Evolutionary conservation across 2,113 vertebrate genomes (phyloP).

Genomic region (Synodontis membranacea): DNA sequence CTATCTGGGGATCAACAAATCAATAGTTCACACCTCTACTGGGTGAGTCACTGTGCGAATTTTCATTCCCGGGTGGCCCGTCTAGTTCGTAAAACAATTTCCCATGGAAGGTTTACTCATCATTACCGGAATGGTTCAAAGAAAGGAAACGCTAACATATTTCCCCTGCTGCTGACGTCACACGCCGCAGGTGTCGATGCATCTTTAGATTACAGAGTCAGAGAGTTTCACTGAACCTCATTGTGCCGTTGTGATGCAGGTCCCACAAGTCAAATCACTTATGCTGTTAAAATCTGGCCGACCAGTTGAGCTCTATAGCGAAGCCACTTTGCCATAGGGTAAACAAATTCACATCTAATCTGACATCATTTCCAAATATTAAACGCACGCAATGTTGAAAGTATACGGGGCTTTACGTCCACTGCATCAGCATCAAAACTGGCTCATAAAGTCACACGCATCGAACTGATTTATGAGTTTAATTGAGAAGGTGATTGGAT

Average conservation of each 20-base stretch:
- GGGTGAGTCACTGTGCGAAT: slow-evolving; percentile 12
- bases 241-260: background rate
- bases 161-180: slow-evolving; percentile 18
- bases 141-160: background rate
- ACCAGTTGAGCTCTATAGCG: background rate
- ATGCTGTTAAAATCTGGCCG: background rate
- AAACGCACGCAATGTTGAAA: background rate
- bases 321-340: background rate
- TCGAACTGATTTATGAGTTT: background rate
- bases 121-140: slow-evolving; percentile 17
- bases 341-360: background rate
- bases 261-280: background rate
- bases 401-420: background rate
- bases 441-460: background rate
- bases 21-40: slow-evolving; percentile 38
- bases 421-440: background rate
- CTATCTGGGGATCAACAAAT: slow-evolving; percentile 49
- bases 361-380: background rate
- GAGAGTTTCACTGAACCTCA: background rate
- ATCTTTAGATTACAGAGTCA: background rate
- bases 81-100: background rate
- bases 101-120: slow-evolving; percentile 10
- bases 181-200: slow-evolving; percentile 1
- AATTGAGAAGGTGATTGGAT: background rate
- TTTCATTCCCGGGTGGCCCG: slow-evolving; percentile 2